phyloP scores from a whole-genome alignment of 1,140 invertebrate genomes.

The Scylla paramamosain region DNA sequence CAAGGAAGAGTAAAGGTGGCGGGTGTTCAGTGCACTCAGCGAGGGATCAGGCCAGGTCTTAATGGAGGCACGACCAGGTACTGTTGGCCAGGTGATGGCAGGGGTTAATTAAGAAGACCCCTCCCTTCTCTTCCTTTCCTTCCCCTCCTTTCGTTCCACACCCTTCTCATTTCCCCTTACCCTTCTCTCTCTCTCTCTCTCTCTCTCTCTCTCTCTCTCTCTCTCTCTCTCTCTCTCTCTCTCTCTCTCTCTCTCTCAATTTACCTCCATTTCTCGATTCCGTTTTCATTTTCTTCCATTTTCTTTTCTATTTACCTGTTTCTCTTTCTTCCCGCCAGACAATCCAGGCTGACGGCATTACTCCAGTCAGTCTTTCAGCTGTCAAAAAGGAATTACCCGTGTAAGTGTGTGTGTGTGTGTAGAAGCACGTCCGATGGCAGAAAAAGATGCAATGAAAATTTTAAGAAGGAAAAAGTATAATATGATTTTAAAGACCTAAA shows the following conservation, averaged over 20 bases:
- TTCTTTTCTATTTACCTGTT: not conserved
- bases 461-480: too few species aligned
- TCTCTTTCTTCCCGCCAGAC: not conserved
- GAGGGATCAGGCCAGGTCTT: not conserved
- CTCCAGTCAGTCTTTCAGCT: not conserved
- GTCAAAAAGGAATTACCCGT: too few species aligned
- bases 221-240: not conserved
- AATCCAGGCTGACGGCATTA: not conserved
- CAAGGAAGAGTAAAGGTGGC: not conserved
- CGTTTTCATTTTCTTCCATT: not conserved
- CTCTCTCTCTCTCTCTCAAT: not conserved
- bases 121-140: not conserved
- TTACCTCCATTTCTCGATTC: not conserved
- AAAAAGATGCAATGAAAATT: too few species aligned
- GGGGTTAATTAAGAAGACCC: not conserved
- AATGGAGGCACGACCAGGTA: not conserved
- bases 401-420: too few species aligned
- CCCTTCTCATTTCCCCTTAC: not conserved
- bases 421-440: too few species aligned
- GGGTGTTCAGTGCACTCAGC: not conserved
- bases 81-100: constrained; percentile 8
- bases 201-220: not conserved
- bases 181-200: constrained; percentile 1
- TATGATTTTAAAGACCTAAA: too few species aligned
- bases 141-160: not conserved